Conservation (phyloP, 2,888 invertebrate species). For the Tryphoninae sp. region DNA sequence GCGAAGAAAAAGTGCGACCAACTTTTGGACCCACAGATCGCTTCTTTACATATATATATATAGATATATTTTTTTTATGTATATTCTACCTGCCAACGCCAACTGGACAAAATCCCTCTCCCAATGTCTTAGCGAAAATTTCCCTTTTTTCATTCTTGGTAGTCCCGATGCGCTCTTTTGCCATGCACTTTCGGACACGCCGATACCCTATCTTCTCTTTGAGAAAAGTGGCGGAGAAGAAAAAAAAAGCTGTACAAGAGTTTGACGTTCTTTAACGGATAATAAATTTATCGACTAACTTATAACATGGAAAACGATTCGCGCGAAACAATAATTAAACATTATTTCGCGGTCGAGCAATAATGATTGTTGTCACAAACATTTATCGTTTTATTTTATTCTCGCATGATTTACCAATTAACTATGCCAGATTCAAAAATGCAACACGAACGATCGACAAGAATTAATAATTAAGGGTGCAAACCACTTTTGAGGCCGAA, state of each 20-base stretch:
- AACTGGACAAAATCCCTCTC: constrained; percentile 36
- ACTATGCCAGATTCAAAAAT: no score
- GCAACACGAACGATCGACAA: no score
- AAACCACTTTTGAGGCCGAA: no score
- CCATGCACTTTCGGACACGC: constrained; percentile 40
- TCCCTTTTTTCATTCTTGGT: constrained; percentile 46
- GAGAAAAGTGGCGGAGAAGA: neutral
- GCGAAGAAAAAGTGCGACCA: constrained; percentile 40
- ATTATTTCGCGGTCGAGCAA: no score
- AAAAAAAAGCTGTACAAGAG: constrained; percentile 13
- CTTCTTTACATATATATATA: constrained; percentile 25
- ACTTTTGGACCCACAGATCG: constrained; percentile 57
- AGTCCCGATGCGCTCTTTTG: constrained; percentile 55
- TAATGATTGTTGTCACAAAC: neutral
- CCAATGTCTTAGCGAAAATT: constrained; percentile 15
- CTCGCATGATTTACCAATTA: no score
- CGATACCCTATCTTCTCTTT: constrained; percentile 36
- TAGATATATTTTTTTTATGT: constrained; percentile 19
- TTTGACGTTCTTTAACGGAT: constrained; percentile 1
- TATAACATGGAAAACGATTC: neutral
- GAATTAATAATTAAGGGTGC: no score
- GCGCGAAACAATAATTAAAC: no score
- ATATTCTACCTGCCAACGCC: constrained; percentile 54
- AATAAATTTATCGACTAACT: neutral
- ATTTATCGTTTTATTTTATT: neutral